Conservation (phyloP, 2,797 vertebrate species). For the Spondyliosoma cantharus region DNA sequence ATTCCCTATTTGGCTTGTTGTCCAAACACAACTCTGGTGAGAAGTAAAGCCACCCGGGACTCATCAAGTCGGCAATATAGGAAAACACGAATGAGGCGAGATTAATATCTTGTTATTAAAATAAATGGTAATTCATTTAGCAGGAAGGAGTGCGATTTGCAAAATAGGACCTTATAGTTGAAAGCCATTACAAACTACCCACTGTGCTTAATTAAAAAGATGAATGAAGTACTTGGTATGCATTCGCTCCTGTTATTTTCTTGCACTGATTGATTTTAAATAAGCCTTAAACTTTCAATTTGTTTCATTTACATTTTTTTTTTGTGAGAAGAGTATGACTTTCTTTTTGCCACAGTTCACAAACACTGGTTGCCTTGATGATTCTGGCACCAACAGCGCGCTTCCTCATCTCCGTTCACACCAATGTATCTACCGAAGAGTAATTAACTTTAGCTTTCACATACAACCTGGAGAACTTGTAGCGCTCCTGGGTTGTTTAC, state of each 20-base stretch:
- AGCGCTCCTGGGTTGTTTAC: neutral
- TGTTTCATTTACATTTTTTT: constrained; percentile 22
- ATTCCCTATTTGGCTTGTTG: constrained; percentile 42
- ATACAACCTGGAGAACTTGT: neutral
- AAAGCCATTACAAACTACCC: constrained; percentile 53
- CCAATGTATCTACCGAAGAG: neutral
- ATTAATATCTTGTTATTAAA: constrained; percentile 34
- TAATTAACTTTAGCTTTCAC: neutral
- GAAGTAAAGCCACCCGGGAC: constrained; percentile 10
- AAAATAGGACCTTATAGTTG: constrained; percentile 29
- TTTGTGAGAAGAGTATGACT: neutral
- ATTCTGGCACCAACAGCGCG: neutral
- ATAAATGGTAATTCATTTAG: constrained; percentile 44
- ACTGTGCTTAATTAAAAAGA: constrained; percentile 66
- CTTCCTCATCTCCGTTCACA: neutral
- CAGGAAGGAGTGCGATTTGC: constrained; percentile 33
- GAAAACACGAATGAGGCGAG: constrained; percentile 3
- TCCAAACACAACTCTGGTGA: constrained; percentile 31
- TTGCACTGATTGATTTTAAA: constrained; percentile 33
- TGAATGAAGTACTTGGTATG: constrained; percentile 54
- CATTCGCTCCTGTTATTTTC: neutral
- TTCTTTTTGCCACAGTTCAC: constrained; percentile 11
- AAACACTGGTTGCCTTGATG: neutral
- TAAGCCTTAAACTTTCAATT: constrained; percentile 37
- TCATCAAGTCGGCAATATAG: neutral